These are phyloP conservation scores for Orcinus orca DNA, from an alignment of 2,113 vertebrate species.

Conservation along the genomic window DNA sequence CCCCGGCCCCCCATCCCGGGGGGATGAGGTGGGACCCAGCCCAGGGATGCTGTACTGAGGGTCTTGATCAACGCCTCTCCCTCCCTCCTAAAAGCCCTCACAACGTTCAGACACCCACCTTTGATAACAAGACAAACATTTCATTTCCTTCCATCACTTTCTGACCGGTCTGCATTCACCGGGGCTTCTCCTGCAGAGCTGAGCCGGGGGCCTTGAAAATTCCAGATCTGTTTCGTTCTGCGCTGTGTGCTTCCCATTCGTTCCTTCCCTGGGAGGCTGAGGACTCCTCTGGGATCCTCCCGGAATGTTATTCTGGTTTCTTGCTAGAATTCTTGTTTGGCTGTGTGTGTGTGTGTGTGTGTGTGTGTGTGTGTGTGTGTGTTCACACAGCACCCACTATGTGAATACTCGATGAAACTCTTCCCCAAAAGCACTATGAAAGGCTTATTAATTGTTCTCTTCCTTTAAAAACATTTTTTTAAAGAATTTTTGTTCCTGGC, in stretches of 20 bases:
- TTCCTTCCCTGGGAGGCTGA: neutral
- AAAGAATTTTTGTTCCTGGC: neutral
- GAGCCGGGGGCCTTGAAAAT: neutral
- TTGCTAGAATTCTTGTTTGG: neutral
- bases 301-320: neutral
- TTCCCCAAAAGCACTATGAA: neutral
- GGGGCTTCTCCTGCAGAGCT: neutral
- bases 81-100: no score
- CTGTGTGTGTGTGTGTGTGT: neutral
- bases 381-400: no score
- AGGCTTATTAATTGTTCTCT: neutral
- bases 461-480: neutral
- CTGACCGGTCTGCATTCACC: neutral
- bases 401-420: accelerated
- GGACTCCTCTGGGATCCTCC: neutral
- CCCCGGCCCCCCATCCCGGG: accelerated
- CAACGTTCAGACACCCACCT: neutral
- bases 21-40: neutral
- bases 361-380: accelerated
- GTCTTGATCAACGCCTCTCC: neutral
- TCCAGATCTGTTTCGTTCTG: neutral
- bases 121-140: neutral
- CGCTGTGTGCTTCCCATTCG: neutral
- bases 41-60: no score
- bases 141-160: neutral